These are phyloP conservation scores for Orchesella cincta DNA, from an alignment of 1,140 invertebrate genomes.

Conservation along the genomic window DNA sequence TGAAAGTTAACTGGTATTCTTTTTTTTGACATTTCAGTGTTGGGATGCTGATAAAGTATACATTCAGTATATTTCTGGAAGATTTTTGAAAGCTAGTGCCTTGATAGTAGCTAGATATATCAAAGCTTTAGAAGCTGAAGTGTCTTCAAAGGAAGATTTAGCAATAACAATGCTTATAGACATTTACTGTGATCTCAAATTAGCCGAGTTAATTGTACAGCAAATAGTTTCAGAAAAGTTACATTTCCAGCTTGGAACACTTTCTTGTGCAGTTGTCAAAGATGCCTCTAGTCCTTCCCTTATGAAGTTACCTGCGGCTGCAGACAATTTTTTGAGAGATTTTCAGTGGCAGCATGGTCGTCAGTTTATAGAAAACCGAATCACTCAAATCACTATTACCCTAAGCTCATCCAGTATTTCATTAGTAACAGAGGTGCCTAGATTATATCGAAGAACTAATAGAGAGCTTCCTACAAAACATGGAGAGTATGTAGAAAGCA, in stretches of 20 bases:
- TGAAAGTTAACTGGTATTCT: neutral
- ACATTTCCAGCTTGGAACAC: neutral
- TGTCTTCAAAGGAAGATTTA: constrained; percentile 33
- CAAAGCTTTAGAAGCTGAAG: constrained; percentile 34
- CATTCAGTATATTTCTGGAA: constrained; percentile 41
- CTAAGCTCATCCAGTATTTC: constrained; percentile 55
- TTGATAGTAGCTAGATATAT: constrained; percentile 46
- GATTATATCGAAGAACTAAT: constrained; percentile 89
- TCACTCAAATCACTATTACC: constrained; percentile 44
- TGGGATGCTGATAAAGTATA: constrained; percentile 50
- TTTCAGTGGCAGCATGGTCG: constrained; percentile 41
- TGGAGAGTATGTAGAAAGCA: constrained; percentile 73
- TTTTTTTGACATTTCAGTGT: constrained; percentile 41
- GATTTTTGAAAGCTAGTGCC: constrained; percentile 51
- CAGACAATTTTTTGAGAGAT: constrained; percentile 33
- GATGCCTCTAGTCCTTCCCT: neutral
- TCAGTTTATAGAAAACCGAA: constrained; percentile 37
- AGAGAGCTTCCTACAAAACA: constrained; percentile 77
- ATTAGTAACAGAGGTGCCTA: constrained; percentile 83
- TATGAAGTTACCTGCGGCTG: constrained; percentile 1
- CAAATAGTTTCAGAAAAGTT: constrained; percentile 47
- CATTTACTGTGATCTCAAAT: constrained; percentile 47
- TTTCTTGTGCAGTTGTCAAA: neutral
- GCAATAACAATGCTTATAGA: constrained; percentile 33
- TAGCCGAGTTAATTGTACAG: constrained; percentile 47